Base-by-base conservation (phyloP, 2,888 invertebrate species). In the Cloeon dipterum region DNA sequence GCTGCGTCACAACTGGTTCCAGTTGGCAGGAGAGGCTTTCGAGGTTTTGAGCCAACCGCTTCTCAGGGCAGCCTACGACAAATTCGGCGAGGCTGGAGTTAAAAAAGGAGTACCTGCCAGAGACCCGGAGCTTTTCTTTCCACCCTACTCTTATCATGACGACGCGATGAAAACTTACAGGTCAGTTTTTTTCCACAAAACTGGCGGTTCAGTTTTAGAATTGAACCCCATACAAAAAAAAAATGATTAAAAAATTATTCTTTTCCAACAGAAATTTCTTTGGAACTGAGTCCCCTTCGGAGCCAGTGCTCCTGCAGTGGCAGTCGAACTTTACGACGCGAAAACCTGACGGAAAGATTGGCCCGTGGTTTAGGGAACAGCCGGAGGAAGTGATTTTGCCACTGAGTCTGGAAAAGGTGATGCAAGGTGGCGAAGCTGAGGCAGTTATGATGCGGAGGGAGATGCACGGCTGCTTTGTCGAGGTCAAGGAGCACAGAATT, bases 61-160 rank as follows among this genome's bases (percentile, higher is more conserved):
- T 42, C 58, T 58, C 41, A 63, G 78, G 39, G 74, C 82, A 11
- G 69, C 86, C 13, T 91, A 77, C 58, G 86, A 89, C 56, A 79
- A 82, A 49, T 88, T 77, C 55, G 89, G 89, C 0, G 86, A 86
- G 55, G 76, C 77, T 48, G 86, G 85, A 0, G 59, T 89, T 32
- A 83, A 83, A 52, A 66, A 65, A 47, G 85, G 86, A 1, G 69
- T 85, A 0, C 73, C 76, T 4, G 66, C 74, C 3, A 74, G 73
- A 1, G 51, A 59, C 36, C 74, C 73, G 1, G 51, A 59, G 36
- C 63, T 63, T 41, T 77, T 66, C 52, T 69, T 76, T 44, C 67
- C 70, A 38, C 74, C 79, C 0, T 83, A 76, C 52, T 61, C 68
- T 32, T 89, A 78, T 59, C 83, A 88, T 50, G 83, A 79, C 1